Percentiles rank a stretch among this genome's conserved stretches.
phyloP scores from a whole-genome alignment of 1,140 invertebrate species.

The Drosophila funebris region DNA sequence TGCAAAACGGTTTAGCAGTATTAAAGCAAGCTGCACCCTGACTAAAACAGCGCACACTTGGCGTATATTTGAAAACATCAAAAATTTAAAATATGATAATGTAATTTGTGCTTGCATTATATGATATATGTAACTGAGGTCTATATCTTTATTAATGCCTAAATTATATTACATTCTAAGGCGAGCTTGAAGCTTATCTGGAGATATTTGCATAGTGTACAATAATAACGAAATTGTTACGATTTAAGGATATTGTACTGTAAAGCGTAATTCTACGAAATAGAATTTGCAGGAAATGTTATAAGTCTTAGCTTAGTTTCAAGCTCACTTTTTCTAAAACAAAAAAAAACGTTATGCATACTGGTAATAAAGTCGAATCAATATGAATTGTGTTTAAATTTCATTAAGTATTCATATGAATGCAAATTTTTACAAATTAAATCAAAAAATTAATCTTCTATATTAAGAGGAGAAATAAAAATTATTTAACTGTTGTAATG shows the following conservation, averaged over 20 bases:
- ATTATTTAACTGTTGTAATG: not conserved
- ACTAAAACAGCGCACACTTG: conserved; percentile 15
- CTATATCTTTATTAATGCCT: conserved; percentile 23
- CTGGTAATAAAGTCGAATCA: conserved; percentile 7
- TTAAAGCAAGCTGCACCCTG: conserved; percentile 40
- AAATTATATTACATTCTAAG: conserved; percentile 1
- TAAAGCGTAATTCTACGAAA: not conserved
- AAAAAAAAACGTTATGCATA: not conserved
- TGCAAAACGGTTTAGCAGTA: conserved; percentile 30
- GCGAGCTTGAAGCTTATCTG: conserved; percentile 1
- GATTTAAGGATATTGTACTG: too few species aligned
- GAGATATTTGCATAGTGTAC: not conserved
- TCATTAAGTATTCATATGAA: conserved; percentile 20
- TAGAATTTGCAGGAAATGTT: not conserved
- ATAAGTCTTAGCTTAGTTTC: not conserved
- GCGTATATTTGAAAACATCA: conserved; percentile 11
- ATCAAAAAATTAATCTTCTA: not conserved
- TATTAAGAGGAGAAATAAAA: not conserved
- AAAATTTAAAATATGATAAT: not conserved
- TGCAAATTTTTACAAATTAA: not conserved
- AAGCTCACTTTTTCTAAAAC: not conserved
- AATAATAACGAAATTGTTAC: too few species aligned
- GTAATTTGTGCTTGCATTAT: conserved; percentile 5
- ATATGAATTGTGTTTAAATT: conserved; percentile 50
- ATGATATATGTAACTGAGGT: not conserved